phyloP scores from a whole-genome alignment of 2,888 invertebrate genomes.

The Eumerus sabulonum region DNA sequence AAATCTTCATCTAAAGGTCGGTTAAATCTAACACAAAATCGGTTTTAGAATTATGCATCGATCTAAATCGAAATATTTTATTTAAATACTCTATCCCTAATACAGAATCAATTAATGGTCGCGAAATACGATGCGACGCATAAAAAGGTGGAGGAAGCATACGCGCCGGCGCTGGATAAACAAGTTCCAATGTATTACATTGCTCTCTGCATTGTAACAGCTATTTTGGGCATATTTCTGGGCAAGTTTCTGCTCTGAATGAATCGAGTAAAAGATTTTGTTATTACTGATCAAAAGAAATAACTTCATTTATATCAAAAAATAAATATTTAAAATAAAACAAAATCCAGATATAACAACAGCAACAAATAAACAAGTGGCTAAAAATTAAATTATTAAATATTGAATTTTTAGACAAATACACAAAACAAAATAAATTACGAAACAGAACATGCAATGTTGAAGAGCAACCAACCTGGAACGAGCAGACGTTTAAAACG shows the following conservation, averaged over 20 bases:
- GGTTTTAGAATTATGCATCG: background rate
- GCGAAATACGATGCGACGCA: slow-evolving; percentile 80
- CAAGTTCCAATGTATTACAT: slow-evolving; percentile 83
- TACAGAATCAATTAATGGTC: slow-evolving; percentile 84
- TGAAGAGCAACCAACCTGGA: background rate
- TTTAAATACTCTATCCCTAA: slow-evolving; percentile 14
- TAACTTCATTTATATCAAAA: slow-evolving; percentile 64
- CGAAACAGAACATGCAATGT: slow-evolving; percentile 24
- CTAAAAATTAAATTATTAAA: slow-evolving; percentile 36
- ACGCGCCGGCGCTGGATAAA: slow-evolving; percentile 82
- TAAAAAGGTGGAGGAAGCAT: slow-evolving; percentile 78
- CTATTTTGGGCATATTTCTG: slow-evolving; percentile 86
- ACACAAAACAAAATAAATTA: slow-evolving; percentile 68
- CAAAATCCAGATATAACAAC: slow-evolving; percentile 52
- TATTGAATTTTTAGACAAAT: slow-evolving; percentile 67
- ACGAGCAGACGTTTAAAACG: too few species aligned
- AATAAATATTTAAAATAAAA: slow-evolving; percentile 48
- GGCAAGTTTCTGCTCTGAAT: slow-evolving; percentile 91
- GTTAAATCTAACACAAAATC: too few species aligned
- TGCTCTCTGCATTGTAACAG: slow-evolving; percentile 84
- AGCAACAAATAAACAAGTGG: slow-evolving; percentile 60
- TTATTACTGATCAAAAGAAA: slow-evolving; percentile 69
- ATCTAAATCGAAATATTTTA: too few species aligned
- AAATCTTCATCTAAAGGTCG: slow-evolving; percentile 90
- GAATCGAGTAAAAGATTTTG: slow-evolving; percentile 72